phyloP scores from a whole-genome alignment of 2,113 vertebrate genomes.

The Fregetta grallaria region DNA sequence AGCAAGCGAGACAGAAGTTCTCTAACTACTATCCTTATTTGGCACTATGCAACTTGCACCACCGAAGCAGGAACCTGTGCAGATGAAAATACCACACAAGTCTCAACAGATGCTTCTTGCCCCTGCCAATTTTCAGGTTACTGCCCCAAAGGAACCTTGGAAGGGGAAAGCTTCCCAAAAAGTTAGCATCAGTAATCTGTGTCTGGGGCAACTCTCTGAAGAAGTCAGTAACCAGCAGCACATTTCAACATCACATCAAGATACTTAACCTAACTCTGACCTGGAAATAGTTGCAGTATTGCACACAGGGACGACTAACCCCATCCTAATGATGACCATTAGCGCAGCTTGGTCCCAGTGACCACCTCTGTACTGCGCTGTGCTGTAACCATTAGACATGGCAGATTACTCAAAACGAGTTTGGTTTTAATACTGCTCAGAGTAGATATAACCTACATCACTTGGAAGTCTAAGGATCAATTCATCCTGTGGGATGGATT shows the following conservation, averaged over 20 bases:
- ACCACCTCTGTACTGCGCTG: not conserved
- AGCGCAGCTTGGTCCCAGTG: not conserved
- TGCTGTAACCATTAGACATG: accelerated
- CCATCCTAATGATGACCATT: not conserved
- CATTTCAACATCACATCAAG: not conserved
- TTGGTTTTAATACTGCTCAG: not conserved
- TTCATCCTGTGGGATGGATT: not conserved
- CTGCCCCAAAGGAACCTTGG: not conserved
- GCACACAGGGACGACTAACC: not conserved
- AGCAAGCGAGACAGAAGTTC: not conserved
- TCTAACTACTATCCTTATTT: not conserved
- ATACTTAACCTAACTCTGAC: not conserved
- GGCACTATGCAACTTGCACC: not conserved
- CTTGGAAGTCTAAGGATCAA: not conserved
- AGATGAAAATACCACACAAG: not conserved
- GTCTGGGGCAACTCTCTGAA: not conserved
- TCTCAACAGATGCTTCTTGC: not conserved
- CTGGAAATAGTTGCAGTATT: not conserved
- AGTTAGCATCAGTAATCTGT: not conserved
- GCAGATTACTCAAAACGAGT: not conserved
- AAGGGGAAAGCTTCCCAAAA: not conserved
- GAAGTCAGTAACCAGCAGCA: not conserved
- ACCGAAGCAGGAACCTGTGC: not conserved
- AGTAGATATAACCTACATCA: not conserved
- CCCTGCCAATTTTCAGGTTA: not conserved